These are phyloP conservation scores for Lasioglossum zephyrum DNA, from an alignment of 2,888 invertebrate species.

Conservation along the genomic window DNA sequence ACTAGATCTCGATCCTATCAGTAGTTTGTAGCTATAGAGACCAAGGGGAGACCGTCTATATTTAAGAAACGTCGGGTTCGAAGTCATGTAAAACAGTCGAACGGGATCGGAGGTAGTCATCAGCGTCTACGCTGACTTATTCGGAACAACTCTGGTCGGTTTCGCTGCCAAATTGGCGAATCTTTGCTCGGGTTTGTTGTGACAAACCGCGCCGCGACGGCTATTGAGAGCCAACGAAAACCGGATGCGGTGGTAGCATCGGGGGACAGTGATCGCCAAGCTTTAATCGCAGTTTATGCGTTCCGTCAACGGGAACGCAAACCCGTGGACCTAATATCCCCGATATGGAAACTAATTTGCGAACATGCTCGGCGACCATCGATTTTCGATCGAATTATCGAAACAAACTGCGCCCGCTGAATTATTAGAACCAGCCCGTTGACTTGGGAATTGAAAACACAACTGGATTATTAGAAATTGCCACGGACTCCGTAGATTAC, in stretches of 20 bases:
- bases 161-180: slow-evolving; percentile 25
- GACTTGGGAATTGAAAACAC: slow-evolving; percentile 5
- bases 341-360: slow-evolving; percentile 10
- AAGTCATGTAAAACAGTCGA: neutral
- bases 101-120: neutral
- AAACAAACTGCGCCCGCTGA: neutral
- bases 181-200: neutral
- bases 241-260: neutral
- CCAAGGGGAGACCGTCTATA: neutral
- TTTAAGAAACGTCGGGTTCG: neutral
- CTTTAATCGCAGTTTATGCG: slow-evolving; percentile 15
- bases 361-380: neutral
- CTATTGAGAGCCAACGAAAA: slow-evolving; percentile 8
- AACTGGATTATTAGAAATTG: neutral
- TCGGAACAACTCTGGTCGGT: neutral
- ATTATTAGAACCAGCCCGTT: neutral
- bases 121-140: neutral
- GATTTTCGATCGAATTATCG: slow-evolving; percentile 7
- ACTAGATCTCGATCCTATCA: neutral
- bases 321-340: neutral
- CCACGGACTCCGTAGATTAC: neutral
- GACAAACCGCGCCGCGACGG: slow-evolving; percentile 8
- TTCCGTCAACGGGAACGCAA: slow-evolving; percentile 6
- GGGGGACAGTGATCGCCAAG: neutral
- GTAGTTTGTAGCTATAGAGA: neutral